Evolutionary conservation across 1,140 invertebrate species (phyloP).

Genomic region (Anoplophora glabripennis): DNA sequence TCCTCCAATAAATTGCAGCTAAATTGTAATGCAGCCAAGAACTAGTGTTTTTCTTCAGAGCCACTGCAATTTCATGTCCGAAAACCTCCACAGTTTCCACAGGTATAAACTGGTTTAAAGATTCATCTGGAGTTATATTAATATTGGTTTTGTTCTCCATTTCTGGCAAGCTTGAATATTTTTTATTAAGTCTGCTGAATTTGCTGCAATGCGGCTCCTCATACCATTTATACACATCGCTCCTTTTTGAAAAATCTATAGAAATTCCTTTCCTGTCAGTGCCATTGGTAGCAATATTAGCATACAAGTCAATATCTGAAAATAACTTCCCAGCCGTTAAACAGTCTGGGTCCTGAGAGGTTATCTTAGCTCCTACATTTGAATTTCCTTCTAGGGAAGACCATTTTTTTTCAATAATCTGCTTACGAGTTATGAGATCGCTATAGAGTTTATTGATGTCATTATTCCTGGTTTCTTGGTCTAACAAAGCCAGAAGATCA

Average conservation of each 20-base stretch:
- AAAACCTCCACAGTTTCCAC: slow-evolving; percentile 64
- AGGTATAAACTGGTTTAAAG: slow-evolving; percentile 61
- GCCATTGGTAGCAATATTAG: slow-evolving; percentile 59
- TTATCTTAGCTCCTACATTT: slow-evolving; percentile 63
- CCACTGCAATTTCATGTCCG: slow-evolving; percentile 63
- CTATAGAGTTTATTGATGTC: slow-evolving; percentile 64
- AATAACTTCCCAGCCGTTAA: slow-evolving; percentile 60
- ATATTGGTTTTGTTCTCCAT: slow-evolving; percentile 64
- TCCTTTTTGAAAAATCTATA: slow-evolving; percentile 15
- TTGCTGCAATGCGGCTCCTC: slow-evolving; percentile 65
- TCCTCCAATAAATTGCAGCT: slow-evolving; percentile 82
- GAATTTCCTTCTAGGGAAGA: slow-evolving; percentile 57
- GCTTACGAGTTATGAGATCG: slow-evolving; percentile 63
- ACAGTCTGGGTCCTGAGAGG: slow-evolving; percentile 67
- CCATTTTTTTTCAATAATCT: slow-evolving; percentile 64
- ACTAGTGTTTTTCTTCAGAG: slow-evolving; percentile 66
- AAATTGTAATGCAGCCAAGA: slow-evolving; percentile 85
- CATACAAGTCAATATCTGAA: slow-evolving; percentile 68
- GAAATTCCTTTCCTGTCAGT: slow-evolving; percentile 44
- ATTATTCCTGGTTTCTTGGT: slow-evolving; percentile 71
- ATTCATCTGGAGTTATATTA: slow-evolving; percentile 61
- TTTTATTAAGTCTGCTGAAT: slow-evolving; percentile 56
- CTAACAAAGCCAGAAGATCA: slow-evolving; percentile 76
- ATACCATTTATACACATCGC: slow-evolving; percentile 35
- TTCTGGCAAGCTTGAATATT: slow-evolving; percentile 65